These are phyloP conservation scores for Ectemnius cavifrons DNA, from an alignment of 2,888 invertebrate species.

Conservation along the genomic window DNA sequence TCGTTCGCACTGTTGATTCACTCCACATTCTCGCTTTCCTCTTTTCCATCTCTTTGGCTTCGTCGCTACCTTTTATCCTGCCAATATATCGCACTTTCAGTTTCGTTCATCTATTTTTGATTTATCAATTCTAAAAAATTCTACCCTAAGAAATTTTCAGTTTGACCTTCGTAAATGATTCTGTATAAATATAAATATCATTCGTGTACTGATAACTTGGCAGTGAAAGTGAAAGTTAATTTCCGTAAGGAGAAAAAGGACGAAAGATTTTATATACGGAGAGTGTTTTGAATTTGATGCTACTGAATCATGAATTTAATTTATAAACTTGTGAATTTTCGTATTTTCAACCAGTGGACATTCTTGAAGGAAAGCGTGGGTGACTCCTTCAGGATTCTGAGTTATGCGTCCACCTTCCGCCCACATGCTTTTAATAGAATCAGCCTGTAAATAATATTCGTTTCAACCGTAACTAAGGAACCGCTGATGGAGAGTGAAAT, in stretches of 20 bases:
- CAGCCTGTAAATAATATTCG: constrained; percentile 5
- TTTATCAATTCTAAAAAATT: too few relatives aligned
- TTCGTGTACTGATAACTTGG: too few relatives aligned
- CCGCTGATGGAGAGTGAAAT: neutral
- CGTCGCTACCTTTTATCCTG: neutral
- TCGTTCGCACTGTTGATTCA: constrained; percentile 34
- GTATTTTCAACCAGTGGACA: neutral
- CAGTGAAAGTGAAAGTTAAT: too few relatives aligned
- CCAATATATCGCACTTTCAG: constrained; percentile 20
- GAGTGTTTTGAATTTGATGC: too few relatives aligned
- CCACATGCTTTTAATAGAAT: constrained; percentile 12
- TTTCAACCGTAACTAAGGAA: constrained; percentile 3
- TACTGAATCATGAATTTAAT: too few relatives aligned
- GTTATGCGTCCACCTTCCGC: constrained; percentile 20
- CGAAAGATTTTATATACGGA: too few relatives aligned
- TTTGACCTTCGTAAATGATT: too few relatives aligned
- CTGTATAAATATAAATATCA: too few relatives aligned
- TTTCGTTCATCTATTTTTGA: too few relatives aligned
- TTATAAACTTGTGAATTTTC: too few relatives aligned
- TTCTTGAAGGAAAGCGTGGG: constrained; percentile 22
- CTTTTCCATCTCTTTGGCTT: neutral
- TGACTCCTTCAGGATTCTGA: constrained; percentile 26
- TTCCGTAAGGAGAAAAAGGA: too few relatives aligned
- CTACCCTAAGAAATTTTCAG: too few relatives aligned
- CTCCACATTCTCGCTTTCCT: constrained; percentile 1